These are phyloP conservation scores for Loxodonta africana DNA, from an alignment of 2,113 vertebrate species.

Conservation along the genomic window DNA sequence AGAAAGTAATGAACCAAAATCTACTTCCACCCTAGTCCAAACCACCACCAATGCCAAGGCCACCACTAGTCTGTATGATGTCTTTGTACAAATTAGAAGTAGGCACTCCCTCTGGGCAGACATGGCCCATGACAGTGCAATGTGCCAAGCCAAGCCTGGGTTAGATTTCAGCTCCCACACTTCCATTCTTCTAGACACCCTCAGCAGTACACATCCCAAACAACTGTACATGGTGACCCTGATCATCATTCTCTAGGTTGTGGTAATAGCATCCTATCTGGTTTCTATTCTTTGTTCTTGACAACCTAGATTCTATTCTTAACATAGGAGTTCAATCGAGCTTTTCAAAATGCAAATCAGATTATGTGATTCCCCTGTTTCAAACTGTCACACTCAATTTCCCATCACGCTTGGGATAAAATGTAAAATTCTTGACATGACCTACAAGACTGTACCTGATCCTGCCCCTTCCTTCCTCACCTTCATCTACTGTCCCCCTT, in stretches of 20 bases:
- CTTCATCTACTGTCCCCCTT: neutral
- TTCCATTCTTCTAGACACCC: neutral
- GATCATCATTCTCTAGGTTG: neutral
- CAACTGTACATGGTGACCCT: accelerated
- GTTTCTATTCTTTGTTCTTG: conserved; percentile 1
- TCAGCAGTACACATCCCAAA: neutral
- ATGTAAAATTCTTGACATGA: neutral
- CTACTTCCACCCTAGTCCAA: neutral
- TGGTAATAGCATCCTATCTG: neutral
- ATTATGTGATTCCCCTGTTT: neutral
- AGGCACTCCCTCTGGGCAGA: neutral
- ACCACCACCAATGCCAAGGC: neutral
- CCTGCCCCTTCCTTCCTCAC: neutral
- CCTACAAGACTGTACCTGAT: no score
- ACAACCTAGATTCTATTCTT: neutral
- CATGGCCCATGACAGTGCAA: neutral
- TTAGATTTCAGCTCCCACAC: neutral
- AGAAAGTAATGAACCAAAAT: neutral
- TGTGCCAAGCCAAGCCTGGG: neutral
- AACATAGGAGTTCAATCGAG: neutral
- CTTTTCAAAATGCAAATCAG: conserved; percentile 52
- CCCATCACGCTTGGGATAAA: neutral
- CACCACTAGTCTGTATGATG: neutral
- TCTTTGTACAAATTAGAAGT: neutral
- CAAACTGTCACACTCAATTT: conserved; percentile 18